These are phyloP conservation scores for Nothura maculosa DNA, from an alignment of 2,797 vertebrate genomes.

Conservation along the genomic window DNA sequence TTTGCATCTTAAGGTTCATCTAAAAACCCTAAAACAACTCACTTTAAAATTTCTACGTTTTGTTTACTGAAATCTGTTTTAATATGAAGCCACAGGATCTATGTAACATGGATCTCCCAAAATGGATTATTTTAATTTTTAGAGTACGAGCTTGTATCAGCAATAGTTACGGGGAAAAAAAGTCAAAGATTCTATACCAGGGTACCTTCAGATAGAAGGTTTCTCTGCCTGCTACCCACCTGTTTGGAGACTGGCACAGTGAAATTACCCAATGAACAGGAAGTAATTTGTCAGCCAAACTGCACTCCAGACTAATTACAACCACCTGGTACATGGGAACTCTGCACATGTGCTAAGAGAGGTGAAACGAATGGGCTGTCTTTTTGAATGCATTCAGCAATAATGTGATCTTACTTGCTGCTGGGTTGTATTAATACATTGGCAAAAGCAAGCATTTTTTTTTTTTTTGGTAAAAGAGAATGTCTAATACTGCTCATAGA, in stretches of 20 bases:
- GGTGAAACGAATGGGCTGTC: conserved; percentile 55
- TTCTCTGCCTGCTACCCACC: neutral
- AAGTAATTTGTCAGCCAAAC: conserved; percentile 63
- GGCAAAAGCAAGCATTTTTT: neutral
- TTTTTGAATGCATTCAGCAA: conserved; percentile 53
- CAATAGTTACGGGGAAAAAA: neutral
- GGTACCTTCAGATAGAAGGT: neutral
- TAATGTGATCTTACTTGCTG: conserved; percentile 52
- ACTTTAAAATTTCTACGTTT: accelerated
- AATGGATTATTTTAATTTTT: neutral
- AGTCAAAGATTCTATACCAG: neutral
- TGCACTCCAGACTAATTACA: conserved; percentile 62
- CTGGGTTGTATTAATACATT: conserved; percentile 26
- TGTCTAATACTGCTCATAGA: neutral
- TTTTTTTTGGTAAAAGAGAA: neutral
- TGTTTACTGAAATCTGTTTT: neutral
- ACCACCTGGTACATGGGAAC: conserved; percentile 68
- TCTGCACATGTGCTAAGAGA: conserved; percentile 2
- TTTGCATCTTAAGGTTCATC: neutral
- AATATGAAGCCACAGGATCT: neutral
- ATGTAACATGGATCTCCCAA: neutral
- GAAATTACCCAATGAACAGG: conserved; percentile 16
- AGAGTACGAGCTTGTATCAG: neutral
- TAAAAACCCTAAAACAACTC: neutral
- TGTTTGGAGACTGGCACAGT: conserved; percentile 8